Conservation (phyloP, 2,888 invertebrate species). For the Eupithecia exiguata region DNA sequence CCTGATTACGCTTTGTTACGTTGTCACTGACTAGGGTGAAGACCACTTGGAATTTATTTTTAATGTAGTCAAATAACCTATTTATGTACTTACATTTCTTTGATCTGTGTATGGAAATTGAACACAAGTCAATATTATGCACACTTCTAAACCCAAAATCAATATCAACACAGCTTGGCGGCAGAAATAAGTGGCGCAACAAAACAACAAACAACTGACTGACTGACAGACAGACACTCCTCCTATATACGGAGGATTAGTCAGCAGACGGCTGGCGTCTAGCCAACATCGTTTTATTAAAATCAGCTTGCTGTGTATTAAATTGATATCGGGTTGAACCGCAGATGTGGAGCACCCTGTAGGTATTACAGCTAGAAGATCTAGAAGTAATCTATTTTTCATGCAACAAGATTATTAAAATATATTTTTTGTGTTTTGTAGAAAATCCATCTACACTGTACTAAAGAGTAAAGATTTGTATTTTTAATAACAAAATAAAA, state of each 20-base stretch:
- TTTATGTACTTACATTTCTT: too few relatives aligned
- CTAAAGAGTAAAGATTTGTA: too few relatives aligned
- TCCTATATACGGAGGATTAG: slow-evolving; percentile 1
- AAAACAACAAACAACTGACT: neutral
- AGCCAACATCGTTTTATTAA: slow-evolving; percentile 29
- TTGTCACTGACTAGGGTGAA: too few relatives aligned
- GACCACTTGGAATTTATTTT: too few relatives aligned
- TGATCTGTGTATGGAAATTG: too few relatives aligned
- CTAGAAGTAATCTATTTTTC: slow-evolving; percentile 7
- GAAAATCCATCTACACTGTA: too few relatives aligned
- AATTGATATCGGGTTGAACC: slow-evolving; percentile 30
- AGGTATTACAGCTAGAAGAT: neutral
- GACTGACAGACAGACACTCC: neutral
- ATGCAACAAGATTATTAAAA: slow-evolving; percentile 1
- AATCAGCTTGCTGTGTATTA: slow-evolving; percentile 35
- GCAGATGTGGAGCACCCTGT: slow-evolving; percentile 3
- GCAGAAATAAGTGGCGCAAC: neutral
- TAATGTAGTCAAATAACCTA: too few relatives aligned
- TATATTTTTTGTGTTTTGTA: neutral
- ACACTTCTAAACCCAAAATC: neutral
- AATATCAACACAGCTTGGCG: neutral
- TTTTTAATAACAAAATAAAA: too few relatives aligned
- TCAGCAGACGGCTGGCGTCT: slow-evolving; percentile 13
- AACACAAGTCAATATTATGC: too few relatives aligned
- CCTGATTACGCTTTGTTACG: too few relatives aligned